Percentiles rank a stretch among this genome's conserved stretches.
Evolutionary conservation across 2,113 vertebrate genomes (phyloP).

Genomic region (Lepus europaeus): DNA sequence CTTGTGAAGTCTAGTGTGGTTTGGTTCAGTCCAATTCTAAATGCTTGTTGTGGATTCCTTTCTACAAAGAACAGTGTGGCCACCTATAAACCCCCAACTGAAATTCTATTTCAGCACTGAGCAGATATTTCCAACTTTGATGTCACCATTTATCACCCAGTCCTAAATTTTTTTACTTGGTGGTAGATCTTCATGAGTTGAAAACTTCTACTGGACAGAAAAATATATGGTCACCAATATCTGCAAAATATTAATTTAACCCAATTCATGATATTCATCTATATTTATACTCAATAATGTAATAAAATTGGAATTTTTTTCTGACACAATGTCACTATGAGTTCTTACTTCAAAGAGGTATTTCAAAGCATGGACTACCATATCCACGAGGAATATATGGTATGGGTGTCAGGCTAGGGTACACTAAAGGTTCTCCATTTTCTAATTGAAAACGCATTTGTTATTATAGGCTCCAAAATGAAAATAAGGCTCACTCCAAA

Average conservation of each 20-base stretch:
- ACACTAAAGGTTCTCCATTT: neutral
- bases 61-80: neutral
- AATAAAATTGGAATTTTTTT: constrained; percentile 14
- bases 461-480: neutral
- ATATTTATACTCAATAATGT: neutral
- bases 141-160: neutral
- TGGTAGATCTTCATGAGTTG: neutral
- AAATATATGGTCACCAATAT: neutral
- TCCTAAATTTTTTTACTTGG: neutral
- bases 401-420: neutral
- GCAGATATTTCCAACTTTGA: neutral
- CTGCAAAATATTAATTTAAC: neutral
- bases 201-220: neutral
- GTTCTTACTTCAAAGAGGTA: neutral
- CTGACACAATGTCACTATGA: constrained; percentile 5
- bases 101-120: neutral
- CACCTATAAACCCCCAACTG: neutral
- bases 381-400: neutral
- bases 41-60: neutral
- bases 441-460: neutral
- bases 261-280: neutral
- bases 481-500: constrained; percentile 25
- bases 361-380: neutral
- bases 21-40: constrained; percentile 15
- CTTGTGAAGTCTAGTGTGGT: neutral